These are phyloP conservation scores for Zoanthus gigantus DNA, from an alignment of 92 coral and sea anemone species.

Conservation along the genomic window DNA sequence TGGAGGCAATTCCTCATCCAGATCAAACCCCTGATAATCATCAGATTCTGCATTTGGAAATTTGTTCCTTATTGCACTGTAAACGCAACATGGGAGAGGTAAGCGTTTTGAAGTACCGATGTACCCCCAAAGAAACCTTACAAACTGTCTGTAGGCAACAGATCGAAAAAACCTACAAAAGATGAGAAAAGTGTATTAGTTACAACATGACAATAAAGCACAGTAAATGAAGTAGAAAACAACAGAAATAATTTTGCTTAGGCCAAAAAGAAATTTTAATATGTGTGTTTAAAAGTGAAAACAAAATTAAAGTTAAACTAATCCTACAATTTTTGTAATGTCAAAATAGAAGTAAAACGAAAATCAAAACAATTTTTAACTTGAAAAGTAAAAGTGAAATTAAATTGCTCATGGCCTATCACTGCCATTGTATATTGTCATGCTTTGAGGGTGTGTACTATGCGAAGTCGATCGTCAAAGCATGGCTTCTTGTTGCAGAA, in stretches of 20 bases:
- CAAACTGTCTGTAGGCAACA: background rate
- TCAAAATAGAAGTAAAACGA: background rate
- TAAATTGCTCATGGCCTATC: background rate
- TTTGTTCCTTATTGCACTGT: background rate
- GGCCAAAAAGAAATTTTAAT: background rate
- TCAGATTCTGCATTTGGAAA: background rate
- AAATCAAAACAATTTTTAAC: background rate
- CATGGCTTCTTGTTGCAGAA: background rate
- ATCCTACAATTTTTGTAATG: background rate
- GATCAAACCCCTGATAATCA: background rate
- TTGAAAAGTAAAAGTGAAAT: background rate
- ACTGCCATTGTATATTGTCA: background rate
- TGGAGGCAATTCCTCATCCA: slow-evolving; percentile 21
- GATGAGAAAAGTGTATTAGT: background rate
- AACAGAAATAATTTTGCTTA: background rate
- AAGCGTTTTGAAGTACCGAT: background rate
- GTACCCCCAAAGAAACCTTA: background rate
- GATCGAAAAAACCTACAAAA: background rate
- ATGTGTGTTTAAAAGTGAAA: background rate
- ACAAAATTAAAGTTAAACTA: background rate
- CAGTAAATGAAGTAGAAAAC: background rate
- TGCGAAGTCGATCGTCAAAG: background rate
- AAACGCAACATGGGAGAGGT: background rate
- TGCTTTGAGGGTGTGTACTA: background rate
- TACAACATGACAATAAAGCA: background rate